phyloP scores from a whole-genome alignment of 92 coral and sea anemone genomes.

The Epizoanthus fatuus region DNA sequence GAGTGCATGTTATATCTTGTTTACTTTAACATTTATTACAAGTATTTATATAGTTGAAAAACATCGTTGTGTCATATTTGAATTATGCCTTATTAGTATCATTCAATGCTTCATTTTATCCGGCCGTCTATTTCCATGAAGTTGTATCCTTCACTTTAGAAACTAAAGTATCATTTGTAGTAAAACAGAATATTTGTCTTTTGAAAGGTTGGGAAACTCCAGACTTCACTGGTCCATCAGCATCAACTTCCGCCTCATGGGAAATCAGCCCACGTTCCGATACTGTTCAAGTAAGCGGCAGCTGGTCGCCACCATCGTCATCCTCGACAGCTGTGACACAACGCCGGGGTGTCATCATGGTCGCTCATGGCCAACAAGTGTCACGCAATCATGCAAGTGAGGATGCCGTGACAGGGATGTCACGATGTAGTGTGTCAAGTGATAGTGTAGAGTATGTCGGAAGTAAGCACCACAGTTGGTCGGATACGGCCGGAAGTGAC shows the following conservation, averaged over 20 bases:
- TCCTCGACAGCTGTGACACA: conserved; percentile 38
- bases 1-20: too few relatives aligned
- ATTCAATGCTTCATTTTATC: too few relatives aligned
- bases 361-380: conserved; percentile 4
- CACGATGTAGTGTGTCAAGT: conserved; percentile 14
- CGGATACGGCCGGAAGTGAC: conserved; percentile 1
- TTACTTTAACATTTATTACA: too few relatives aligned
- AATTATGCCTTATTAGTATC: too few relatives aligned
- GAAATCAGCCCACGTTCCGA: conserved; percentile 57
- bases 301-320: conserved; percentile 73
- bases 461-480: neutral
- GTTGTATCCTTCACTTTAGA: too few relatives aligned
- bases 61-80: too few relatives aligned
- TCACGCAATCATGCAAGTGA: neutral
- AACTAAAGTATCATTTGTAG: too few relatives aligned
- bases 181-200: neutral
- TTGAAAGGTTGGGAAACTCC: conserved; percentile 89
- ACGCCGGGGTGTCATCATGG: conserved; percentile 26
- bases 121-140: too few relatives aligned
- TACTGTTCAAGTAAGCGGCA: conserved; percentile 6
- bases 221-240: conserved; percentile 49
- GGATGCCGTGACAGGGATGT: neutral
- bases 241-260: conserved; percentile 22
- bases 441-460: conserved; percentile 23
- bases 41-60: too few relatives aligned